phyloP scores from a whole-genome alignment of 2,797 vertebrate species.

The Neostethus bicornis region DNA sequence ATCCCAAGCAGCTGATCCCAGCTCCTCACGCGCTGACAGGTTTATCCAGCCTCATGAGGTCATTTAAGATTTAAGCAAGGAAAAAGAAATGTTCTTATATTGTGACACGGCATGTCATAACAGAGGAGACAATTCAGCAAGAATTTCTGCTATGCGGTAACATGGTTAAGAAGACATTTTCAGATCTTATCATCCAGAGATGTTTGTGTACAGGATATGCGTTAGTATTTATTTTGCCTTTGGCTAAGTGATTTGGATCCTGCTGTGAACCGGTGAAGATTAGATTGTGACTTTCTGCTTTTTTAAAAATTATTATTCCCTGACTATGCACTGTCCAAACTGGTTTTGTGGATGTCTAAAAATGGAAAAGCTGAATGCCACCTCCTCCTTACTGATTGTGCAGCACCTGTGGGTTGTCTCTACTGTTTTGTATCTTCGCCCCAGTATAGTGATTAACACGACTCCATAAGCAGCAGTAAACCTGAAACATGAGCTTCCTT shows the following conservation, averaged over 20 bases:
- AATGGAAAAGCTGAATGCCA: slow-evolving; percentile 6
- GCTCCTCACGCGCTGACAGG: slow-evolving; percentile 59
- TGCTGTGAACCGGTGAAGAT: slow-evolving; percentile 1
- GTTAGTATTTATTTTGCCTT: neutral
- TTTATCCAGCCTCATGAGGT: slow-evolving; percentile 62
- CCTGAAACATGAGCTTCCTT: slow-evolving; percentile 56
- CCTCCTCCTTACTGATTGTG: slow-evolving; percentile 15
- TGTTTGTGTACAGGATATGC: neutral
- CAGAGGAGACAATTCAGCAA: slow-evolving; percentile 39
- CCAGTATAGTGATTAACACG: slow-evolving; percentile 32
- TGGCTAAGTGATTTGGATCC: neutral
- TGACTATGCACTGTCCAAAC: neutral
- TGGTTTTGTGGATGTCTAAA: neutral
- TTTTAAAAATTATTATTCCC: neutral
- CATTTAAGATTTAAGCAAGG: slow-evolving; percentile 11
- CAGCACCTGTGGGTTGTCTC: slow-evolving; percentile 33
- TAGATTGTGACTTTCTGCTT: neutral
- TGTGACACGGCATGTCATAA: neutral
- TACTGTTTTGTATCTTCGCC: slow-evolving; percentile 25
- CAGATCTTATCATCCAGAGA: slow-evolving; percentile 13
- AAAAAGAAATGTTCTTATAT: slow-evolving; percentile 1
- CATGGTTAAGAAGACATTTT: neutral
- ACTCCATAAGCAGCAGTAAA: slow-evolving; percentile 34
- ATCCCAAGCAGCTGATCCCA: slow-evolving; percentile 65
- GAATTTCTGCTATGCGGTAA: slow-evolving; percentile 17